Evolutionary conservation across 2,113 vertebrate species (phyloP).

Genomic region (Eleginops maclovinus): DNA sequence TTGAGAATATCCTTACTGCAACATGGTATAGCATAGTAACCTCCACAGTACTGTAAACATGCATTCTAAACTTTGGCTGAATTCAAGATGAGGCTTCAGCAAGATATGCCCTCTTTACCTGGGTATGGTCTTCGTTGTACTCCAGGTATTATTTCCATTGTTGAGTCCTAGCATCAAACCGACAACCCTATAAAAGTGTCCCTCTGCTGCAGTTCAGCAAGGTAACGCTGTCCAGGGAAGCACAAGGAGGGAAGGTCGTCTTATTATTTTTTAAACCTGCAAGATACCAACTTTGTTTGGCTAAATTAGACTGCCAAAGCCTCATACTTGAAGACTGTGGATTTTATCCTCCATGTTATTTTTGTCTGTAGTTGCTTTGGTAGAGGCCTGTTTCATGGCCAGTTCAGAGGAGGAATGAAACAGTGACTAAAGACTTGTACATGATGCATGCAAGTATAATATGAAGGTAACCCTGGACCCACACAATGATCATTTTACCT

Average conservation of each 20-base stretch:
- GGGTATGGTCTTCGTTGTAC: constrained; percentile 4
- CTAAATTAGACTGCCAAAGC: neutral
- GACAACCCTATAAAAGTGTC: neutral
- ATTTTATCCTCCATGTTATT: neutral
- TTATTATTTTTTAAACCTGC: neutral
- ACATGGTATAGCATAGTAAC: neutral
- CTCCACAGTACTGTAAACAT: neutral
- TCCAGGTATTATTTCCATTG: neutral
- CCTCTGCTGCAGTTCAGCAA: neutral
- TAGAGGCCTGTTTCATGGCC: neutral
- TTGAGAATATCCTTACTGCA: too few relatives aligned
- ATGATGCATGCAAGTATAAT: neutral
- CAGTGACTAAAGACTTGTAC: too few relatives aligned
- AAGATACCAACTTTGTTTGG: neutral
- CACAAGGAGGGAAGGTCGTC: constrained; percentile 11
- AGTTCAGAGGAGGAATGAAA: neutral
- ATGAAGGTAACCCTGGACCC: neutral
- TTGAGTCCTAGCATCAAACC: constrained; percentile 11
- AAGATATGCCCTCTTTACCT: too few relatives aligned
- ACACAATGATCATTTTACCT: too few relatives aligned
- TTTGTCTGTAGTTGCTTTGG: neutral
- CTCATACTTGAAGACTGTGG: neutral
- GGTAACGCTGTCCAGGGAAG: neutral
- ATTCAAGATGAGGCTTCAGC: constrained; percentile 3
- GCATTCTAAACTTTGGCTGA: neutral